These are phyloP conservation scores for Eristalis tenax DNA, from an alignment of 2,888 invertebrate genomes.

Conservation along the genomic window DNA sequence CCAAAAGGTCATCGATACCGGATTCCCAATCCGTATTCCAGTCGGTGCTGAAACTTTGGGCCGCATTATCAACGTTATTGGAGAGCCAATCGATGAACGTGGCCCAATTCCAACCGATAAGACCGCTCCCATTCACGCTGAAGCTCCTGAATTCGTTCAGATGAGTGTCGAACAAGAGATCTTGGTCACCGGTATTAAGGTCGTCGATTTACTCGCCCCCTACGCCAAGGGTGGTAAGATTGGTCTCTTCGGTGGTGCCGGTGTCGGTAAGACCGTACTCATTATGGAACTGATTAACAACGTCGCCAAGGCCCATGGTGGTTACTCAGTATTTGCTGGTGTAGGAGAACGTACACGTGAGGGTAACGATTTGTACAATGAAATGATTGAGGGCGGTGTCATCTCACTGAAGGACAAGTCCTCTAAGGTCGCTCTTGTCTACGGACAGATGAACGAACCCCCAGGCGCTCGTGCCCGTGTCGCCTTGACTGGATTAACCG, in stretches of 20 bases:
- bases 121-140: constrained; percentile 92
- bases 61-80: constrained; percentile 96
- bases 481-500: constrained; percentile 94
- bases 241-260: constrained; percentile 95
- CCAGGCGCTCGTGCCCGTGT: constrained; percentile 97
- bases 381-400: constrained; percentile 97
- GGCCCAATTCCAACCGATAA: constrained; percentile 92
- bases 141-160: constrained; percentile 94
- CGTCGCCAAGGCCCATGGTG: constrained; percentile 97
- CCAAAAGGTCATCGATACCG: constrained; percentile 89
- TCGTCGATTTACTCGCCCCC: constrained; percentile 95
- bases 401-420: constrained; percentile 94
- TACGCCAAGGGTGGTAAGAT: constrained; percentile 97
- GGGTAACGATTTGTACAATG: constrained; percentile 96
- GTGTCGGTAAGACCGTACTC: constrained; percentile 96
- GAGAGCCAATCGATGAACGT: constrained; percentile 91
- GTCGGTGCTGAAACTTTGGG: constrained; percentile 95
- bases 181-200: constrained; percentile 94
- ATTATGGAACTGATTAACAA: constrained; percentile 99
- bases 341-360: constrained; percentile 98
- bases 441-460: constrained; percentile 98
- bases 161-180: constrained; percentile 96
- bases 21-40: constrained; percentile 94
- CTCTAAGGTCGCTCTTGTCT: constrained; percentile 93
- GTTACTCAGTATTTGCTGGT: constrained; percentile 97